These are phyloP conservation scores for Nylanderia fulva DNA, from an alignment of 1,140 invertebrate species.

Conservation along the genomic window DNA sequence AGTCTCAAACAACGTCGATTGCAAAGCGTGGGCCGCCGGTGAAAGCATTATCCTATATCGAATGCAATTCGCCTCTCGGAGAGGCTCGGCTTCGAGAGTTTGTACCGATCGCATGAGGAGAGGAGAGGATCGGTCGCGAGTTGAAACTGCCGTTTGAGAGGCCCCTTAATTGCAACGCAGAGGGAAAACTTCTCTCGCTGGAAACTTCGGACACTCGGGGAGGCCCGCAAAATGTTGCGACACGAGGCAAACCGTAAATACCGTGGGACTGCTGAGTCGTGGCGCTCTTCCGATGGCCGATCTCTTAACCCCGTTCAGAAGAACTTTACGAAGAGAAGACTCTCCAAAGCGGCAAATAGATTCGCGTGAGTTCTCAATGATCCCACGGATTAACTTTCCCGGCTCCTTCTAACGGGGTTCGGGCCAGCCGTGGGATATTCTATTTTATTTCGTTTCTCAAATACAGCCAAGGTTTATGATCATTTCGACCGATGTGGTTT, in stretches of 20 bases:
- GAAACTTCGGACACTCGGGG: slow-evolving; percentile 48
- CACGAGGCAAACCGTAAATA: slow-evolving; percentile 52
- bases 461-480: slow-evolving; percentile 53
- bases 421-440: neutral
- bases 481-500: slow-evolving; percentile 36
- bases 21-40: slow-evolving; percentile 2
- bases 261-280: neutral
- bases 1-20: slow-evolving; percentile 48
- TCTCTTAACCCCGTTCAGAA: slow-evolving; percentile 44
- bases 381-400: slow-evolving; percentile 57
- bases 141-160: slow-evolving; percentile 52
- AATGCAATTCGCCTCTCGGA: slow-evolving; percentile 39
- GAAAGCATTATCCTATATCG: slow-evolving; percentile 60
- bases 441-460: slow-evolving; percentile 57
- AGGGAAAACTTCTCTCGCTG: slow-evolving; percentile 27
- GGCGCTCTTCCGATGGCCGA: slow-evolving; percentile 18
- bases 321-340: slow-evolving; percentile 20
- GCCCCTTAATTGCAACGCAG: slow-evolving; percentile 55
- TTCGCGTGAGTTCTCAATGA: slow-evolving; percentile 46
- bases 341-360: slow-evolving; percentile 50
- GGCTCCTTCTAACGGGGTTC: slow-evolving; percentile 21
- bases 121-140: slow-evolving; percentile 41
- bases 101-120: slow-evolving; percentile 34
- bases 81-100: slow-evolving; percentile 23
- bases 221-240: slow-evolving; percentile 46